Conservation (phyloP, 2,113 vertebrate genomes). For the Mus spicilegus region DNA sequence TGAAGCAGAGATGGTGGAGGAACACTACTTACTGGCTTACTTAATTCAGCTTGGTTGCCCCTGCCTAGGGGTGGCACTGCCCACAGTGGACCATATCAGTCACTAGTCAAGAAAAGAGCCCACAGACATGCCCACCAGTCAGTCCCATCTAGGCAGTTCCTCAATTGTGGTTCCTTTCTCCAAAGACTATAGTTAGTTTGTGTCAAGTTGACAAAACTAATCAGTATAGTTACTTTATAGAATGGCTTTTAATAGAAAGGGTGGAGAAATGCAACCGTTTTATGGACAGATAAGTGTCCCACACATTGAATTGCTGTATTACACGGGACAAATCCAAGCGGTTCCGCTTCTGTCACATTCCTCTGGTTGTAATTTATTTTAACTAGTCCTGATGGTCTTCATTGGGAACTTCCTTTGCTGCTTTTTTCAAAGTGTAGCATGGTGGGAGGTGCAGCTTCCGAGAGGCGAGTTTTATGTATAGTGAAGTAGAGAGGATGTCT, state of each 20-base stretch:
- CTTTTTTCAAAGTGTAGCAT: constrained; percentile 16
- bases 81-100: neutral
- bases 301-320: constrained; percentile 13
- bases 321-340: neutral
- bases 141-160: neutral
- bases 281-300: neutral
- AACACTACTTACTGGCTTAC: neutral
- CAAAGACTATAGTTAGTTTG: neutral
- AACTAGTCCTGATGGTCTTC: neutral
- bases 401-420: neutral
- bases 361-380: constrained; percentile 30
- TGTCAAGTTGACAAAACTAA: neutral
- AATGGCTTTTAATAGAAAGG: neutral
- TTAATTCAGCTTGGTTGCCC: neutral
- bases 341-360: neutral
- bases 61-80: neutral
- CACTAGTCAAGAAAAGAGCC: neutral
- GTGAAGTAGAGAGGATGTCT: neutral
- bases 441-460: neutral
- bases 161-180: neutral
- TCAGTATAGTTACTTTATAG: neutral
- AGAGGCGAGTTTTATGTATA: neutral
- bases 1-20: neutral
- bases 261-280: neutral
- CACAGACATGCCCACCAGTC: neutral